Base-by-base conservation (phyloP, 2,888 invertebrate species). In the Aspidiotus rigidus region DNA sequence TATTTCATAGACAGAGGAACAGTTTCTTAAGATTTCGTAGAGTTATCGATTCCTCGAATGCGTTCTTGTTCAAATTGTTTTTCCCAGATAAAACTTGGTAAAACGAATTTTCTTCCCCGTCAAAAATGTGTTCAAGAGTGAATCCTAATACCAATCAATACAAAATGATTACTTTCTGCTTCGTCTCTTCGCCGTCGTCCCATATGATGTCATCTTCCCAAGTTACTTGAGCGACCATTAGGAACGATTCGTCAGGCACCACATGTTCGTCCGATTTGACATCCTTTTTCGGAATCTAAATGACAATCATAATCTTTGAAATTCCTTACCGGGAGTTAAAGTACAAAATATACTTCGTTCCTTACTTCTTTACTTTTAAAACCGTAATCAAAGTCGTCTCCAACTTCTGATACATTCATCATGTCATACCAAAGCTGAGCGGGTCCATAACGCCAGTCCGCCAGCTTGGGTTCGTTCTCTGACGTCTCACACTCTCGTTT, bases 121-220 rank as follows among this genome's bases (percentile, higher is more conserved):
- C 28, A 28, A n/a, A n/a, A n/a, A n/a, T n/a, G n/a, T n/a, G n/a
- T n/a, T n/a, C n/a, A n/a, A n/a, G 28, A 28, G 28, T 1, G 1
- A 28, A 1, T 28, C 5, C 5, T 28, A 28, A 28, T 28, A 28
- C 1, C 28, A 5, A 53, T 13, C 5, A 53, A 53, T 53, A 53
- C 3, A n/a, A 53, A n/a, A 53, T 53, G 11, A 11, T 56, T 10
- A 85, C 83, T 81, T 93, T 93, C 71, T 93, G 89, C 79, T 93
- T 93, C 69, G 93, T 91, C 76, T 96, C 95, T 75, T 93, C 95
- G 7, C 95, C 95, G 5, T 13, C 41, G 79, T 97, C 96, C 94
- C 96, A 96, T 64, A 99, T 94, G 42, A 99, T 92, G 75, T 98
- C 96, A 77, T 97, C 95, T 78, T 99, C 99, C 99, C 99, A 99